Evolutionary conservation across 2,888 invertebrate genomes (phyloP).

Genomic region (Hyppa rectilinea): DNA sequence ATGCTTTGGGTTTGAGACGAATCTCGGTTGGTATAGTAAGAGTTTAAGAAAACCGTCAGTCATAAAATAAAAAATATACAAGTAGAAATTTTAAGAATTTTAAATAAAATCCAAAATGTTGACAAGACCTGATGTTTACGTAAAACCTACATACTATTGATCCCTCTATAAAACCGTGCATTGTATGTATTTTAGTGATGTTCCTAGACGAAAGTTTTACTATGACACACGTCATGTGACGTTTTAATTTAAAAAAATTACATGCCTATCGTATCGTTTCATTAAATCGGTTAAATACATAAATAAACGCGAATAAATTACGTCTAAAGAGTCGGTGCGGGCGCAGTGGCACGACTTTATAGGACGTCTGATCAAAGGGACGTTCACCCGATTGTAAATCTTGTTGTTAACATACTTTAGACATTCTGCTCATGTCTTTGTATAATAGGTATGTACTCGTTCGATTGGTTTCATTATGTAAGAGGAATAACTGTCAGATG

Average conservation of each 20-base stretch:
- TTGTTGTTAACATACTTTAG: constrained; percentile 24
- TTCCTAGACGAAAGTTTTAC: constrained; percentile 22
- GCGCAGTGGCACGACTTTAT: constrained; percentile 47
- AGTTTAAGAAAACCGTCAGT: neutral
- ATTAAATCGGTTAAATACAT: constrained; percentile 43
- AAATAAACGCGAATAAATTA: constrained; percentile 53
- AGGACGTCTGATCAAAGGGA: constrained; percentile 61
- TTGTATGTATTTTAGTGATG: constrained; percentile 18
- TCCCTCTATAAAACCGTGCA: constrained; percentile 9
- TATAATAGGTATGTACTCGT: constrained; percentile 16
- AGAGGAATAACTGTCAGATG: neutral
- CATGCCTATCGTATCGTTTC: neutral
- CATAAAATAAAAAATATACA: neutral
- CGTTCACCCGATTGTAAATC: constrained; percentile 37
- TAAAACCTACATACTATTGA: constrained; percentile 28
- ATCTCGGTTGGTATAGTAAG: neutral
- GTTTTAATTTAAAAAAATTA: neutral
- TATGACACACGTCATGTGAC: neutral
- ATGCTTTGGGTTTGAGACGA: neutral
- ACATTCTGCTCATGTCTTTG: constrained; percentile 65
- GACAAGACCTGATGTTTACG: constrained; percentile 23
- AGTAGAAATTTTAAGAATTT: neutral
- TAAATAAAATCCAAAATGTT: constrained; percentile 30
- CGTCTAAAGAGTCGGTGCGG: constrained; percentile 41
- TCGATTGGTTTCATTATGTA: constrained; percentile 15